phyloP scores from a whole-genome alignment of 2,113 vertebrate species.

The Calyptomena viridis region DNA sequence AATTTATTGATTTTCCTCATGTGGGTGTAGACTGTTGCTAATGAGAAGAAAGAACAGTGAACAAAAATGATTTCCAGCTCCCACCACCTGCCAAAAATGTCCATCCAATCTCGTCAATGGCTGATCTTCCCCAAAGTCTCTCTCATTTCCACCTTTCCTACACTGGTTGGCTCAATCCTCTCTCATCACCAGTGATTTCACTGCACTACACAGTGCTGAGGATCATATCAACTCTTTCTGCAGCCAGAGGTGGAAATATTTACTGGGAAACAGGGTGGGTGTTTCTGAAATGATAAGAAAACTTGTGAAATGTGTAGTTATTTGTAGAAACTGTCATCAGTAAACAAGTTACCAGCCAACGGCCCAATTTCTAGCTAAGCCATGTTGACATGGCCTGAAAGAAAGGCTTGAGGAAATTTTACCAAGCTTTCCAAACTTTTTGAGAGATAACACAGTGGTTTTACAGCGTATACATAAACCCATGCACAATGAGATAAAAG shows the following conservation, averaged over 20 bases:
- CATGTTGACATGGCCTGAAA: background rate
- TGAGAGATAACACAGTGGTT: background rate
- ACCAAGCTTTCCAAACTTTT: background rate
- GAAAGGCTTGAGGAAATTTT: background rate
- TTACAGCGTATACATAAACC: background rate
- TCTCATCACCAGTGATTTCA: background rate
- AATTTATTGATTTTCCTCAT: conserved; percentile 35
- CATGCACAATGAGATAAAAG: background rate
- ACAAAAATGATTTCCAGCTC: background rate
- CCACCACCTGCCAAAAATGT: background rate
- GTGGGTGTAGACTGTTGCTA: background rate
- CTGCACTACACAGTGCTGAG: background rate
- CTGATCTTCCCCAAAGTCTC: background rate
- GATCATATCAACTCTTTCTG: background rate
- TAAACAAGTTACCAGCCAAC: background rate
- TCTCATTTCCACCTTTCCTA: background rate
- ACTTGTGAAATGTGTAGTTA: background rate
- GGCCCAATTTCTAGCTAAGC: background rate
- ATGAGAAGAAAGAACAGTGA: background rate
- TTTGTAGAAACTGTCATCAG: background rate
- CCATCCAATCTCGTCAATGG: background rate
- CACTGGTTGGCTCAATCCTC: background rate
- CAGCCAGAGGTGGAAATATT: background rate
- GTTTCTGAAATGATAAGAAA: conserved; percentile 20
- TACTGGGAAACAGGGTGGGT: background rate